Percentiles rank a stretch among this genome's conserved stretches.
These are phyloP conservation scores for Triplophysa dalaica DNA, from an alignment of 2,113 vertebrate species.

Conservation along the genomic window DNA sequence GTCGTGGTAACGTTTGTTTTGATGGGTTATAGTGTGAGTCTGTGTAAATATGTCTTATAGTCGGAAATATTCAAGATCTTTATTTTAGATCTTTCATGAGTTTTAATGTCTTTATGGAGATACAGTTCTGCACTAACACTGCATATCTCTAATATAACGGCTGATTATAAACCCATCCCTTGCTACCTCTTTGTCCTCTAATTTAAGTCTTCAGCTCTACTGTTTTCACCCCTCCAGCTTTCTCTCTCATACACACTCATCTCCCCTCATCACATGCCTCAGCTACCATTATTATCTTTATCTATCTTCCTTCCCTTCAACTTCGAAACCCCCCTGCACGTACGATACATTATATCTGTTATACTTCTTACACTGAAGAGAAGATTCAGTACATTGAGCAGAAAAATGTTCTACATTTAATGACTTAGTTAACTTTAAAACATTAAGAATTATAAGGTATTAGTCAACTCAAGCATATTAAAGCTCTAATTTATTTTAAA, in stretches of 20 bases:
- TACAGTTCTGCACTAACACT: constrained; percentile 11
- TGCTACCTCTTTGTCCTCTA: neutral
- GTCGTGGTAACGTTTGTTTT: neutral
- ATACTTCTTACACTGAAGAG: neutral
- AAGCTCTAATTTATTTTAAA: too few species aligned
- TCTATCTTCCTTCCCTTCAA: constrained; percentile 13
- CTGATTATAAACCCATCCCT: constrained; percentile 28
- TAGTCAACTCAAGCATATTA: too few species aligned
- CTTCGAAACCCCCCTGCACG: constrained; percentile 11
- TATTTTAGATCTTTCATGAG: neutral
- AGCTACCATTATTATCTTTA: constrained; percentile 35
- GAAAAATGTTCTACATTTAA: too few species aligned
- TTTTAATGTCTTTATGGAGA: constrained; percentile 6
- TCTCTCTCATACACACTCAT: neutral
- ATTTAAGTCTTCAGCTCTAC: constrained; percentile 9
- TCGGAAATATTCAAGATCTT: neutral
- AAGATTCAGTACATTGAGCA: neutral
- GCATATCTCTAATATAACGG: constrained; percentile 22
- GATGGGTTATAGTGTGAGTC: neutral
- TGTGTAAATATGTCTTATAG: neutral
- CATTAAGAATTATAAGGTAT: too few species aligned
- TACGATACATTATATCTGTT: neutral
- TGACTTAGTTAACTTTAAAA: too few species aligned
- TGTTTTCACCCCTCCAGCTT: constrained; percentile 27
- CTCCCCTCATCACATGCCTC: constrained; percentile 26